Percentiles rank a stretch among this genome's conserved stretches.
These are phyloP conservation scores for Macaria notata DNA, from an alignment of 2,888 invertebrate species.

Conservation along the genomic window DNA sequence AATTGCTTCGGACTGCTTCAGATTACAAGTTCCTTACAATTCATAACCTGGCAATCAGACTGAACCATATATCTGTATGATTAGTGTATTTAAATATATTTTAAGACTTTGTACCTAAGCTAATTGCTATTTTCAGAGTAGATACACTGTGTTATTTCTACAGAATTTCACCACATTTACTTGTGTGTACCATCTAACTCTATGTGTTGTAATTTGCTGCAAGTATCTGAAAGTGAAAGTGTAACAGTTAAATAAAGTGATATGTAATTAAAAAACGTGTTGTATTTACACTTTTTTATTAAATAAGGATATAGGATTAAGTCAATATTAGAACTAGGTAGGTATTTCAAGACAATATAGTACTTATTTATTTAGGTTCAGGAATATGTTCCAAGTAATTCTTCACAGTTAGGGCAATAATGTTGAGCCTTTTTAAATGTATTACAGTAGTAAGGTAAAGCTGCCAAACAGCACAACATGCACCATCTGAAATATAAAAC, in stretches of 20 bases:
- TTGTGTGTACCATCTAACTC: too few relatives aligned
- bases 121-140: too few relatives aligned
- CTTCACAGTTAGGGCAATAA: slow-evolving; percentile 66
- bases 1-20: slow-evolving; percentile 93
- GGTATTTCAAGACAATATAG: not conserved
- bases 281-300: too few relatives aligned
- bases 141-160: too few relatives aligned
- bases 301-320: too few relatives aligned
- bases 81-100: not conserved
- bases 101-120: too few relatives aligned
- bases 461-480: slow-evolving; percentile 66
- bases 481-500: slow-evolving; percentile 65
- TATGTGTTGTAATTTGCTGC: too few relatives aligned
- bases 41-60: slow-evolving; percentile 31
- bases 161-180: too few relatives aligned
- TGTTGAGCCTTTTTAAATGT: slow-evolving; percentile 65
- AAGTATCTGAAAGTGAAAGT: too few relatives aligned
- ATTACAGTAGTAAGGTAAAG: slow-evolving; percentile 61
- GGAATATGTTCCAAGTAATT: slow-evolving; percentile 61
- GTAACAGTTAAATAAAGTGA: too few relatives aligned
- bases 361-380: slow-evolving; percentile 38
- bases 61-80: not conserved
- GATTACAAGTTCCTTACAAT: slow-evolving; percentile 85
- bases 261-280: too few relatives aligned
- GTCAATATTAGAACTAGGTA: not conserved